phyloP scores from a whole-genome alignment of 2,113 vertebrate genomes.

The Tretioscincus oriximinensis region DNA sequence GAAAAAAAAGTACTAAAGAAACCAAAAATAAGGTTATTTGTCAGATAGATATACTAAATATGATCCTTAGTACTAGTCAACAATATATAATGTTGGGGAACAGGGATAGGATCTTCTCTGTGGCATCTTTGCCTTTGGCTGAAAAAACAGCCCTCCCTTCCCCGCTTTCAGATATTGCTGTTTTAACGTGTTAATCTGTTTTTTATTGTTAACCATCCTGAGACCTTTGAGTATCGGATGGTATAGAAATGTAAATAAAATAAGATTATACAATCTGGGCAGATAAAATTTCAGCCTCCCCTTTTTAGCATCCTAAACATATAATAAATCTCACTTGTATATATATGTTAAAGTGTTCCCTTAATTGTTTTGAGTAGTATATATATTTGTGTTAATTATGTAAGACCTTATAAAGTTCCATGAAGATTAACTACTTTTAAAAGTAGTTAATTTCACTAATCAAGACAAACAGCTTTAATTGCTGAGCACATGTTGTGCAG shows the following conservation, averaged over 20 bases:
- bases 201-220: too few relatives aligned
- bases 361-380: too few relatives aligned
- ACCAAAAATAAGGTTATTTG: neutral
- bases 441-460: neutral
- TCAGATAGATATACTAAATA: neutral
- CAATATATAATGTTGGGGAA: too few relatives aligned
- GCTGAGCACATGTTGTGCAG: neutral
- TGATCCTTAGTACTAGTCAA: neutral
- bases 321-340: neutral
- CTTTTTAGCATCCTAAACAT: neutral
- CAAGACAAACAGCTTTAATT: neutral
- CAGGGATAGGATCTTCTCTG: too few relatives aligned
- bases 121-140: too few relatives aligned
- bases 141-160: too few relatives aligned
- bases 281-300: neutral
- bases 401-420: conserved; percentile 12
- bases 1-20: neutral
- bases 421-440: neutral
- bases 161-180: too few relatives aligned
- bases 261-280: too few relatives aligned
- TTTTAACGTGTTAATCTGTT: too few relatives aligned
- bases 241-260: too few relatives aligned
- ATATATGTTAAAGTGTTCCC: too few relatives aligned
- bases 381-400: neutral
- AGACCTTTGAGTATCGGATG: too few relatives aligned